Conservation (phyloP, 2,113 vertebrate genomes). For the Hemicordylus capensis region DNA sequence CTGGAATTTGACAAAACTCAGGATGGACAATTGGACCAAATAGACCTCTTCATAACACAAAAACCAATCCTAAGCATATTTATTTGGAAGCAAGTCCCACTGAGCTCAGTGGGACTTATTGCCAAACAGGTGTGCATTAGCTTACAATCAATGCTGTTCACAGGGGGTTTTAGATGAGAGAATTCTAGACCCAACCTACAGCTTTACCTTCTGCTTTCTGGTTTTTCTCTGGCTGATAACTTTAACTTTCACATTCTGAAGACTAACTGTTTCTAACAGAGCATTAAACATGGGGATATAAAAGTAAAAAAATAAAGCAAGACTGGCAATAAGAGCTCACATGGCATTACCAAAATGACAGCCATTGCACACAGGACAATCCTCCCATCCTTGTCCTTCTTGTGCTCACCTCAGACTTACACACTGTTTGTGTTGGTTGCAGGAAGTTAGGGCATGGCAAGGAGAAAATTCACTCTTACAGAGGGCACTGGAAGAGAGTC, state of each 20-base stretch:
- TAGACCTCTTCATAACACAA: not conserved
- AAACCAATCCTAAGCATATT: not conserved
- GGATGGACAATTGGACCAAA: not conserved
- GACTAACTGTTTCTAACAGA: not conserved
- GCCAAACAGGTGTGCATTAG: not conserved
- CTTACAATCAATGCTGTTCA: not conserved
- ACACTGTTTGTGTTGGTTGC: conserved; percentile 41
- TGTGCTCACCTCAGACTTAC: not conserved
- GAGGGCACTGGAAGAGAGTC: conserved; percentile 80
- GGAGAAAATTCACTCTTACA: conserved; percentile 85
- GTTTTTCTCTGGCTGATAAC: not conserved
- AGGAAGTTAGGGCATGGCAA: conserved; percentile 88
- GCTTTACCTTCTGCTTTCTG: conserved; percentile 2
- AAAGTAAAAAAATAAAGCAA: not conserved
- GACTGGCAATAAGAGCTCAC: conserved; percentile 18
- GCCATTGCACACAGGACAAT: conserved; percentile 31
- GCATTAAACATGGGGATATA: conserved; percentile 26
- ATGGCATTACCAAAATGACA: conserved; percentile 32
- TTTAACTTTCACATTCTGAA: conserved; percentile 50
- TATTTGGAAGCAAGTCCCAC: not conserved
- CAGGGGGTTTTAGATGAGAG: not conserved
- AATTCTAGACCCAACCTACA: conserved; percentile 17
- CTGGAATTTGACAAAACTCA: not conserved
- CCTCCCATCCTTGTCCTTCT: not conserved
- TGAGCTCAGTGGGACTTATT: not conserved